Percentiles rank a stretch among this genome's conserved stretches.
These are phyloP conservation scores for Ommatoiulus sabulosus DNA, from an alignment of 2,888 invertebrate genomes.

Conservation along the genomic window DNA sequence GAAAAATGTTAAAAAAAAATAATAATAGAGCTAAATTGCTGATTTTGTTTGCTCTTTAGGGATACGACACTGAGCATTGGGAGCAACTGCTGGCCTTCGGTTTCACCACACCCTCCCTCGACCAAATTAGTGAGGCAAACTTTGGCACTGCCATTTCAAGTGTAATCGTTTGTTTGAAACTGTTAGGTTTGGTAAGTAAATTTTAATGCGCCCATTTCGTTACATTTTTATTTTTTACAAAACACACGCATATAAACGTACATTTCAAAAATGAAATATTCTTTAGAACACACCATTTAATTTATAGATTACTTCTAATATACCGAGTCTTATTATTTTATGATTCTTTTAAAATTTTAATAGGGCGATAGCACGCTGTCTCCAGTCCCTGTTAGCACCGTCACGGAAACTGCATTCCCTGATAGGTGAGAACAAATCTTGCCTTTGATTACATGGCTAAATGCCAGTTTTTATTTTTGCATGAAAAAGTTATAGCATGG, in stretches of 20 bases:
- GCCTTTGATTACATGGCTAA: background rate
- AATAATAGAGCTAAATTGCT: background rate
- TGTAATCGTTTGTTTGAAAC: conserved; percentile 64
- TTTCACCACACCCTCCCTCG: conserved; percentile 67
- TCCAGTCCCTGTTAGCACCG: conserved; percentile 29
- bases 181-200: background rate
- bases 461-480: background rate
- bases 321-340: too few relatives aligned
- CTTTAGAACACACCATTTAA: background rate
- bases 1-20: too few relatives aligned
- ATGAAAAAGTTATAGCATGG: too few relatives aligned
- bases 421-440: background rate
- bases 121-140: conserved; percentile 65
- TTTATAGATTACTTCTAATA: background rate
- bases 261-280: background rate
- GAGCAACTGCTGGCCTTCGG: conserved; percentile 66
- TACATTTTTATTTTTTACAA: too few relatives aligned
- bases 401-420: conserved; percentile 2
- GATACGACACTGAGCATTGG: conserved; percentile 65
- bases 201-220: too few relatives aligned
- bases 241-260: too few relatives aligned
- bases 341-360: background rate
- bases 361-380: conserved; percentile 55
- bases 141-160: conserved; percentile 68
- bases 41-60: background rate